A percentile compares a stretch with the other conserved stretches of the same genome.
These are phyloP conservation scores for Dasypus novemcinctus DNA, from an alignment of 2,113 vertebrate species.

Conservation along the genomic window DNA sequence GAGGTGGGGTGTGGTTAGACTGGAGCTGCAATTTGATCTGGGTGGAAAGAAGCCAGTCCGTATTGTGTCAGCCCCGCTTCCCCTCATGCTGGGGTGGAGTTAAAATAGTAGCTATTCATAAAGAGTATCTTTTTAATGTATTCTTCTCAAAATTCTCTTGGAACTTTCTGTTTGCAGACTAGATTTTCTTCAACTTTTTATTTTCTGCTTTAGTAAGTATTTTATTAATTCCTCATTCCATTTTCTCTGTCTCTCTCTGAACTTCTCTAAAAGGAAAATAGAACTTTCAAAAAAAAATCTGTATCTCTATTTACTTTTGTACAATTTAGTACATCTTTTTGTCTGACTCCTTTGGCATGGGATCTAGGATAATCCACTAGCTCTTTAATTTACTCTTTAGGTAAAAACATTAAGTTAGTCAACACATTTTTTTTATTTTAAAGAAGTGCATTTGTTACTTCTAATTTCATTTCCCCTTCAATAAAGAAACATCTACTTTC, in stretches of 20 bases:
- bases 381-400: not conserved
- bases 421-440: not conserved
- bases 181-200: not conserved
- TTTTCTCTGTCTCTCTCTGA: not conserved
- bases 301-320: not conserved
- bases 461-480: not conserved
- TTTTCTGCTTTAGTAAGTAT: not conserved
- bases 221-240: not conserved
- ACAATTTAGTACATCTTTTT: not conserved
- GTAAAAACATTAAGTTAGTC: not conserved
- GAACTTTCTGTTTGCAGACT: not conserved
- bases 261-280: not conserved
- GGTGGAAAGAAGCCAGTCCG: too few species aligned
- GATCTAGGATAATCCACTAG: not conserved
- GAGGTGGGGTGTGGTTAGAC: too few species aligned
- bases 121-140: not conserved
- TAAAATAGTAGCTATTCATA: too few species aligned
- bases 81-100: too few species aligned
- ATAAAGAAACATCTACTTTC: not conserved
- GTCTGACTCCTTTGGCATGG: not conserved
- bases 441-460: not conserved
- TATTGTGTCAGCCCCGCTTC: too few species aligned
- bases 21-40: too few species aligned
- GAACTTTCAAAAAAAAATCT: not conserved
- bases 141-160: not conserved